Conservation (phyloP, 1,140 invertebrate species). For the Forficula auricularia region DNA sequence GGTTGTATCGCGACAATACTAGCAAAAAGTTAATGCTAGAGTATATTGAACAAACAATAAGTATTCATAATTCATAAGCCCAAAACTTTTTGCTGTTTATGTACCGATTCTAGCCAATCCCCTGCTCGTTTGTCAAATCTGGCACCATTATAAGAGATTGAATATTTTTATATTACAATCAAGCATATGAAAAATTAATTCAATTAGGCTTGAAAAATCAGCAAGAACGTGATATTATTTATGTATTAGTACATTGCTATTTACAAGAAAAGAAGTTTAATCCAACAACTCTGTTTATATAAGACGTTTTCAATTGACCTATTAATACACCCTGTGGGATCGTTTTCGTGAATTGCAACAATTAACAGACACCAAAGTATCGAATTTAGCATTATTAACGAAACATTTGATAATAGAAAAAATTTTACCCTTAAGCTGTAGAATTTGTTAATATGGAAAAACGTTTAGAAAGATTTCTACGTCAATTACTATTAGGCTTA, state of each 20-base stretch:
- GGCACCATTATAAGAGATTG: too few relatives aligned
- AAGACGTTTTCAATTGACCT: constrained; percentile 59
- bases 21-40: too few relatives aligned
- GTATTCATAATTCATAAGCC: too few relatives aligned
- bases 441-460: constrained; percentile 63
- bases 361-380: constrained; percentile 39
- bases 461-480: constrained; percentile 44
- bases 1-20: too few relatives aligned
- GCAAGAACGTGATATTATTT: constrained; percentile 66
- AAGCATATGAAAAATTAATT: constrained; percentile 82
- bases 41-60: too few relatives aligned
- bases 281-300: constrained; percentile 67
- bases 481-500: constrained; percentile 48
- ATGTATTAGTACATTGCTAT: constrained; percentile 71
- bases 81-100: too few relatives aligned
- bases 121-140: too few relatives aligned
- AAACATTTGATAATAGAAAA: constrained; percentile 63
- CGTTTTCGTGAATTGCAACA: constrained; percentile 64
- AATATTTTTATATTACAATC: too few relatives aligned
- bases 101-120: too few relatives aligned
- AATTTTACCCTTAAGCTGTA: constrained; percentile 56
- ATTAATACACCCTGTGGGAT: constrained; percentile 84
- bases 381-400: constrained; percentile 64
- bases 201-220: constrained; percentile 62
- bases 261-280: constrained; percentile 74